Base-by-base conservation (phyloP, 2,113 vertebrate genomes). In the Sakesphorus luctuosus region DNA sequence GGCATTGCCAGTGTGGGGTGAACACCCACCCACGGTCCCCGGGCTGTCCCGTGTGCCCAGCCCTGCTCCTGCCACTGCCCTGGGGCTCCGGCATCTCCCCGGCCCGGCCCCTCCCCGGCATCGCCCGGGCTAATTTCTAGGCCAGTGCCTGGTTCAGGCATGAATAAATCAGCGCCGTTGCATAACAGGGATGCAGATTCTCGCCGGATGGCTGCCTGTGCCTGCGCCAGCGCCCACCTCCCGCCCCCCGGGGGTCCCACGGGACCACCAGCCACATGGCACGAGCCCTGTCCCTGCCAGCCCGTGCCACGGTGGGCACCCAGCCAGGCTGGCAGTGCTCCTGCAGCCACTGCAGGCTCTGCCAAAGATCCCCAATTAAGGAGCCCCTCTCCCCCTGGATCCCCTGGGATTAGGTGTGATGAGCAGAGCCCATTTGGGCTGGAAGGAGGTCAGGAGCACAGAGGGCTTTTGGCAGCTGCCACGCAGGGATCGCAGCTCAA, bases 101-200 rank as follows among this genome's bases (percentile, higher is more conserved):
- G 26, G 50, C 61, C 25, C 66, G 52, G 84, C 89, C 52, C 61
- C 69, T 84, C 71, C 71, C 66, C 18, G 10, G 3, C 94, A 52
- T 7, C 11, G 3, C 65, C 21, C 9, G 31, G 84, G 75, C 93
- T 90, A 2, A 78, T 96, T 97, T 97, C 95, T 97, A 95, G 94
- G 95, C 95, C 96, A 96, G 65, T 65, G 84, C 91, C 87, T 43
- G 44, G 95, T 84, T 94, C 93, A 95, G 96, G 71, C 95, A 72
- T 90, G 93, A 96, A 97, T 93, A 94, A 92, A 91, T 92, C 75
- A 77, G 85, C 19, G 7, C 7, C 3, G 35, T 97, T 97, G 87
- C 76, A 63, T 96, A 97, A 96, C 84, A 8, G 3, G 83, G 91
- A 87, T 88, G 92, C 76, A 40, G 95, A 91, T 97, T 96, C 93